Evolutionary conservation across 2,888 invertebrate species (phyloP).

Genomic region (Gerosis bhagava): DNA sequence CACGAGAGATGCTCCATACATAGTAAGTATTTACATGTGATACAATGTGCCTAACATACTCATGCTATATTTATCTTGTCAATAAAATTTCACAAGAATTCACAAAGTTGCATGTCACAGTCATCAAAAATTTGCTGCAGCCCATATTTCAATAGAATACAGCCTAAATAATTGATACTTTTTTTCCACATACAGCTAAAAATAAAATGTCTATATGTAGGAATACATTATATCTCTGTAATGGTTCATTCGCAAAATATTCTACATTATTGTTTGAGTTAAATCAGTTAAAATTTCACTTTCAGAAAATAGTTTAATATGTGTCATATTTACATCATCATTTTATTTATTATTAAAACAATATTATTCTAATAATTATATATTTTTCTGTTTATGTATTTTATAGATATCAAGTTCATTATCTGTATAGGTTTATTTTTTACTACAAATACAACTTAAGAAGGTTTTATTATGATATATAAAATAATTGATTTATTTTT

Average conservation of each 20-base stretch:
- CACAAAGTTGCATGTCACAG: slow-evolving; percentile 17
- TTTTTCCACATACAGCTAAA: neutral
- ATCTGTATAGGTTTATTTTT: too few species aligned
- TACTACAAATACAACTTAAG: neutral
- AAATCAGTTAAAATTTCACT: too few species aligned
- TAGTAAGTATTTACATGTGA: slow-evolving; percentile 86
- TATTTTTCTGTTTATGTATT: neutral
- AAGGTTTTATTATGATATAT: slow-evolving; percentile 29
- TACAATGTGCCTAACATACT: neutral
- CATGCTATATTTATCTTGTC: slow-evolving; percentile 4
- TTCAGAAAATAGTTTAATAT: neutral
- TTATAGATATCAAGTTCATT: neutral
- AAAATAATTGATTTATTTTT: slow-evolving; percentile 49
- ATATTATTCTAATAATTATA: neutral
- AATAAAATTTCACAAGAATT: neutral
- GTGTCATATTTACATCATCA: neutral
- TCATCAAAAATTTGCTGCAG: slow-evolving; percentile 13
- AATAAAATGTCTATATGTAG: too few species aligned
- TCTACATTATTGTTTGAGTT: neutral
- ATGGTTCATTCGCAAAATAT: neutral
- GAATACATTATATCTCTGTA: neutral
- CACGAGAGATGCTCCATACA: slow-evolving; percentile 97
- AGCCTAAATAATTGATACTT: slow-evolving; percentile 4
- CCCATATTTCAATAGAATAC: slow-evolving; percentile 6
- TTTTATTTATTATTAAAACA: slow-evolving; percentile 11